Evolutionary conservation across 2,888 invertebrate species (phyloP).

Genomic region (Patella depressa): DNA sequence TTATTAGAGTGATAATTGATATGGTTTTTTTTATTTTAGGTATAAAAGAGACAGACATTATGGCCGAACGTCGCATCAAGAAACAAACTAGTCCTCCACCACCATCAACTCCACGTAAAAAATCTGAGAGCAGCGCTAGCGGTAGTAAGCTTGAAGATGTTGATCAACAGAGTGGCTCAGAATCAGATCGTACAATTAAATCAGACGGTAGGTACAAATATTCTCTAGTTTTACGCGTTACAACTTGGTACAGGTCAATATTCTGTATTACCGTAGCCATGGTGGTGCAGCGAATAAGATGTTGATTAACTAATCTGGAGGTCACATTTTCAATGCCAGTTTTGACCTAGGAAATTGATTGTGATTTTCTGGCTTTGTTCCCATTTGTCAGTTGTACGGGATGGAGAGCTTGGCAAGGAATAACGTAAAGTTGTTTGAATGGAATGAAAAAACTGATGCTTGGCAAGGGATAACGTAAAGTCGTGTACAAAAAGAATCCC

Average conservation of each 20-base stretch:
- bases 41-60: constrained; percentile 45
- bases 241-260: not conserved
- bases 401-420: too few species aligned
- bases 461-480: too few species aligned
- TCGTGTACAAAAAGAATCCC: too few species aligned
- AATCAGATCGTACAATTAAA: constrained; percentile 27
- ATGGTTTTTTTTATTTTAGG: constrained; percentile 24
- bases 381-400: too few species aligned
- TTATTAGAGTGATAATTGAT: not conserved
- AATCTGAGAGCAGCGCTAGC: not conserved
- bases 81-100: not conserved
- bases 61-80: constrained; percentile 42
- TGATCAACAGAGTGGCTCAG: constrained; percentile 34
- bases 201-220: constrained; percentile 34
- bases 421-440: too few species aligned
- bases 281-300: constrained; percentile 22
- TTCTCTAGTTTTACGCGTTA: constrained; percentile 1
- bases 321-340: not conserved
- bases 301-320: constrained; percentile 23
- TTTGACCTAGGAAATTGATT: too few species aligned
- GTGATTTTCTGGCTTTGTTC: too few species aligned
- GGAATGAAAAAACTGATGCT: too few species aligned
- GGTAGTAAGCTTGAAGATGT: not conserved
- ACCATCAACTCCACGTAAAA: not conserved
- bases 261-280: constrained; percentile 23